Evolutionary conservation across 1,140 invertebrate species (phyloP), one percentile per base, ranked within the genome.

Genomic region (Drosophila ananassae): DNA sequence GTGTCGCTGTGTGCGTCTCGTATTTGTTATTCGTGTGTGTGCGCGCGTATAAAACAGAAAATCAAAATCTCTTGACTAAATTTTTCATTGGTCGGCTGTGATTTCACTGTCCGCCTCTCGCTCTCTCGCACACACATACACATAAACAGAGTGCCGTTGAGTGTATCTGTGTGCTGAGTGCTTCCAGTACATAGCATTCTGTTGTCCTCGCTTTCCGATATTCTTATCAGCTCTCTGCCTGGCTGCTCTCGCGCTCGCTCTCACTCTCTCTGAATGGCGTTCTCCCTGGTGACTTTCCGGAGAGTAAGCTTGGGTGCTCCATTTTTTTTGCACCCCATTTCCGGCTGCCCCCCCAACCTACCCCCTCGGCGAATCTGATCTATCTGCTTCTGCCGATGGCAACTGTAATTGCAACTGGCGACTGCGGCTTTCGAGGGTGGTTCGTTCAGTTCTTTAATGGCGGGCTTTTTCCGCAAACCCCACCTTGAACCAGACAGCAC

Each of bases 71-170:
- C 85, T 85, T 91, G 85, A 91, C 90, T 92, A 91, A 92, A 92
- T 92, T 91, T 92, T 92, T 91, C 91, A 92, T 92, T 92, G 91
- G 91, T 92, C 85, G 89, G 76, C 89, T 85, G 91, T 91, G 91
- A 92, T 92, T 92, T 91, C 76, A 77, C 80, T 78, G 74, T 73
- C 78, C 68, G 62, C 73, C 62, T 69, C 75, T 63, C 68, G 69
- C 60, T 69, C 61, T 44, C 58, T 64, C 61, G 59, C 62, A 67
- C 80, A 32, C 58, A 50, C 58, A 46, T 55, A 37, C 39, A 30
- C 48, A 52, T 61, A 53, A 61, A 13, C 28, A 17, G 17, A 17
- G 17, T 13, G 47, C 47, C 47, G 44, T 21, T 39, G 37, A 22
- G 44, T 47, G 52, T 61, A 13, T 58, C 24, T 79, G 61, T 69